phyloP scores from a whole-genome alignment of 2,888 invertebrate genomes.

The Brachypalpus laphriformis region DNA sequence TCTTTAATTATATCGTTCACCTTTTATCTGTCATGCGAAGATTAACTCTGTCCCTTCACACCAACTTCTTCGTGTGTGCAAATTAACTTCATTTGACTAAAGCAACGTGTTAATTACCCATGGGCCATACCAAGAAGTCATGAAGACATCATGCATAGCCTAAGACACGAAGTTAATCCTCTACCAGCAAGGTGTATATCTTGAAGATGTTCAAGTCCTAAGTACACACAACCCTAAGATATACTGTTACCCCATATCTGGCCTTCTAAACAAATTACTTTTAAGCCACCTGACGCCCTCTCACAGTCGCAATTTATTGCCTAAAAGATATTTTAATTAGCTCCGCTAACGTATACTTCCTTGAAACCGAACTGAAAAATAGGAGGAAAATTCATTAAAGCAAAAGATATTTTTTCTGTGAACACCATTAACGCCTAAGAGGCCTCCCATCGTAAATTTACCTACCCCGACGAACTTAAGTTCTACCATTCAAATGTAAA shows the following conservation, averaged over 20 bases:
- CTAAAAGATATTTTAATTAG: constrained; percentile 24
- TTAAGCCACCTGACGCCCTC: constrained; percentile 14
- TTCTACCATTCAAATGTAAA: constrained; percentile 31
- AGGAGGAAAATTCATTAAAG: constrained; percentile 1
- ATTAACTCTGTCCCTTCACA: no score
- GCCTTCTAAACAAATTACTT: constrained; percentile 21
- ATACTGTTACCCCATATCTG: background rate
- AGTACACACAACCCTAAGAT: background rate
- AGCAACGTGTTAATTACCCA: constrained; percentile 13
- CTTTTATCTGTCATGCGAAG: no score
- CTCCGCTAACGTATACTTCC: background rate
- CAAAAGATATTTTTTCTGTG: background rate
- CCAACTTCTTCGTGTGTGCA: background rate
- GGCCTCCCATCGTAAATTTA: constrained; percentile 5
- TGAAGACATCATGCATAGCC: background rate
- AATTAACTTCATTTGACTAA: constrained; percentile 2
- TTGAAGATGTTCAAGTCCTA: background rate
- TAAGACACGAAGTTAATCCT: background rate
- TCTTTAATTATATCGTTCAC: no score
- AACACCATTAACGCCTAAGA: background rate
- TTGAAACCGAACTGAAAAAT: background rate
- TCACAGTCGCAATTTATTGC: constrained; percentile 6
- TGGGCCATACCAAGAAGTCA: background rate
- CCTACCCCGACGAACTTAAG: background rate
- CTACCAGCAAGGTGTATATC: background rate